phyloP scores from a whole-genome alignment of 2,797 vertebrate genomes.

The Neoniphon sammara region DNA sequence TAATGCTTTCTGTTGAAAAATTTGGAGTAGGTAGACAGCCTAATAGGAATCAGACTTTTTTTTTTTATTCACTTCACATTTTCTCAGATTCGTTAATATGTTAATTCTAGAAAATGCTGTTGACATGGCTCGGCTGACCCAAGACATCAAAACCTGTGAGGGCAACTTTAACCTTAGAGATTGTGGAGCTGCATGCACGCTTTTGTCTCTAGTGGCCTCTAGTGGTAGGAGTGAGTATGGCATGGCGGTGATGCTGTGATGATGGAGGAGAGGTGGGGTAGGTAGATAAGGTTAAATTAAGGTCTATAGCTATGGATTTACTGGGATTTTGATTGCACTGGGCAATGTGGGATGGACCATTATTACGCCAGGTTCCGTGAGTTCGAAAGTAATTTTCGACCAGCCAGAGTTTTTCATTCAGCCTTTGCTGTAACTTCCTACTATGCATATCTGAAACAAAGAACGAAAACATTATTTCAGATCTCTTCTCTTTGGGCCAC shows the following conservation, averaged over 20 bases:
- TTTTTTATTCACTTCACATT: slow-evolving; percentile 6
- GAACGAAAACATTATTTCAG: slow-evolving; percentile 90
- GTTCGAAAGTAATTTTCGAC: slow-evolving; percentile 86
- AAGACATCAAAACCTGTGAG: slow-evolving; percentile 59
- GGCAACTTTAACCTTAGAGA: slow-evolving; percentile 75
- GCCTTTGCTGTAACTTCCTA: slow-evolving; percentile 88
- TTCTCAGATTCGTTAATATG: slow-evolving; percentile 10
- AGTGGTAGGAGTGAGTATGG: slow-evolving; percentile 75
- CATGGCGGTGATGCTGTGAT: slow-evolving; percentile 77
- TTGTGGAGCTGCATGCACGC: slow-evolving; percentile 75
- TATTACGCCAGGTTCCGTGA: slow-evolving; percentile 87
- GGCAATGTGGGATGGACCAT: slow-evolving; percentile 82
- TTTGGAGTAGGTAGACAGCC: neutral
- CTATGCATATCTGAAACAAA: slow-evolving; percentile 90
- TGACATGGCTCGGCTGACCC: slow-evolving; percentile 55
- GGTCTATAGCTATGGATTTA: slow-evolving; percentile 79
- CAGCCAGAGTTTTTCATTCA: slow-evolving; percentile 88
- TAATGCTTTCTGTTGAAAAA: slow-evolving; percentile 16
- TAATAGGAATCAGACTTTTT: slow-evolving; percentile 8
- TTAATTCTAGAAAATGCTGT: slow-evolving; percentile 13
- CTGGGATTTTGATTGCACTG: slow-evolving; percentile 82
- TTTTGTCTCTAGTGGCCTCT: slow-evolving; percentile 70
- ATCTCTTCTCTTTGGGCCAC: slow-evolving; percentile 90
- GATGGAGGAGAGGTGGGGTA: slow-evolving; percentile 68
- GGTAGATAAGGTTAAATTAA: slow-evolving; percentile 72